A percentile compares a stretch with the other conserved stretches of the same genome.
Evolutionary conservation across 2,113 vertebrate genomes (phyloP).

Genomic region (Tricholaema leucomelas): DNA sequence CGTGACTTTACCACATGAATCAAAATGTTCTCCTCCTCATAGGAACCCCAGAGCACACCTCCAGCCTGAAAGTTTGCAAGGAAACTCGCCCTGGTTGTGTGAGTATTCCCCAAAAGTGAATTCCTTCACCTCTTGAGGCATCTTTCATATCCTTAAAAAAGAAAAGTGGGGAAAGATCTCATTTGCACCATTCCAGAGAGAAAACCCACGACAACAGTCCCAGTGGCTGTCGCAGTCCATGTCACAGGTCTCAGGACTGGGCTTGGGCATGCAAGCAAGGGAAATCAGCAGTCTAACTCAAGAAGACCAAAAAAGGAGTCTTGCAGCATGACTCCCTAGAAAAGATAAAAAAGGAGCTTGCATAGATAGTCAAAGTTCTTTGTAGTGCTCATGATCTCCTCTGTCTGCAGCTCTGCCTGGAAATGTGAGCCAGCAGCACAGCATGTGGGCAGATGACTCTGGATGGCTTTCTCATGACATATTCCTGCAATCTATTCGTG

Average conservation of each 20-base stretch:
- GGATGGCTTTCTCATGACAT: conserved; percentile 14
- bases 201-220: background rate
- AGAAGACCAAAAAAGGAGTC: conserved; percentile 19
- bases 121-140: background rate
- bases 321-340: background rate
- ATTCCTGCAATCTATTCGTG: conserved; percentile 18
- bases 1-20: background rate
- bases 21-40: background rate
- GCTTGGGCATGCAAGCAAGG: background rate
- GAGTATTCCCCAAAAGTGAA: background rate
- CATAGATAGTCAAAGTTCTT: conserved; percentile 5
- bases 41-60: background rate
- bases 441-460: conserved; percentile 16
- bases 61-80: background rate
- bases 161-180: background rate
- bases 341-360: conserved; percentile 25
- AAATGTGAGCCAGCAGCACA: conserved; percentile 34
- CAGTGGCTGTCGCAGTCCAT: background rate
- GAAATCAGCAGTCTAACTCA: background rate
- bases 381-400: background rate
- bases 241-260: background rate
- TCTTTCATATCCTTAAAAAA: background rate
- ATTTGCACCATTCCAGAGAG: background rate
- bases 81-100: background rate
- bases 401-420: conserved; percentile 1